phyloP scores from a whole-genome alignment of 2,113 vertebrate species.

The Echinops telfairi region DNA sequence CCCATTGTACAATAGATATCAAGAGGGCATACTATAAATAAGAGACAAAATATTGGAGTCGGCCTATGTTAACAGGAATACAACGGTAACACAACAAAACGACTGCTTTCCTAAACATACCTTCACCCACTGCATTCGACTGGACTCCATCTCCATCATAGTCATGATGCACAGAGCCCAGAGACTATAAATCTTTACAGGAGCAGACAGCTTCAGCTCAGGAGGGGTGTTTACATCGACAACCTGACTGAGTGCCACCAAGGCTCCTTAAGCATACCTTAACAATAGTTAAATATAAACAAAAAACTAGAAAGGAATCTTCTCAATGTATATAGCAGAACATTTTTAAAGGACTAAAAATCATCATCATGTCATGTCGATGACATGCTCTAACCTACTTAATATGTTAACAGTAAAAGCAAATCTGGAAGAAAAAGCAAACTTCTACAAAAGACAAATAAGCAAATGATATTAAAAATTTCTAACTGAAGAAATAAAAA shows the following conservation, averaged over 20 bases:
- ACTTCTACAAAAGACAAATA: neutral
- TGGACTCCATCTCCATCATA: no score
- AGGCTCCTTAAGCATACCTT: no score
- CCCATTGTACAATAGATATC: neutral
- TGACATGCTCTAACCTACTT: neutral
- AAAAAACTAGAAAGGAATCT: constrained; percentile 6
- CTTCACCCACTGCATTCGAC: no score
- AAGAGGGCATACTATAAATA: neutral
- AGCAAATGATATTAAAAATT: neutral
- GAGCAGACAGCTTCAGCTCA: no score
- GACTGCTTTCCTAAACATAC: no score
- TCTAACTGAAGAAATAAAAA: neutral
- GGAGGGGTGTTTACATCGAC: no score
- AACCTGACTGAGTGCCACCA: no score
- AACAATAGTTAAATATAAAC: neutral
- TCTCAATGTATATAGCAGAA: neutral
- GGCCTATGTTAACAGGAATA: neutral
- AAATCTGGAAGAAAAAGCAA: neutral
- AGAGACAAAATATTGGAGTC: neutral
- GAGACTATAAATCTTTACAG: no score
- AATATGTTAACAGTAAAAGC: neutral
- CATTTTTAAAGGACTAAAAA: neutral
- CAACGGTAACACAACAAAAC: neutral
- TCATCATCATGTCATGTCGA: neutral
- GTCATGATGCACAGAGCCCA: no score